These are phyloP conservation scores for Pristionchus arcanus DNA, from an alignment of 2,888 invertebrate species.

Conservation along the genomic window DNA sequence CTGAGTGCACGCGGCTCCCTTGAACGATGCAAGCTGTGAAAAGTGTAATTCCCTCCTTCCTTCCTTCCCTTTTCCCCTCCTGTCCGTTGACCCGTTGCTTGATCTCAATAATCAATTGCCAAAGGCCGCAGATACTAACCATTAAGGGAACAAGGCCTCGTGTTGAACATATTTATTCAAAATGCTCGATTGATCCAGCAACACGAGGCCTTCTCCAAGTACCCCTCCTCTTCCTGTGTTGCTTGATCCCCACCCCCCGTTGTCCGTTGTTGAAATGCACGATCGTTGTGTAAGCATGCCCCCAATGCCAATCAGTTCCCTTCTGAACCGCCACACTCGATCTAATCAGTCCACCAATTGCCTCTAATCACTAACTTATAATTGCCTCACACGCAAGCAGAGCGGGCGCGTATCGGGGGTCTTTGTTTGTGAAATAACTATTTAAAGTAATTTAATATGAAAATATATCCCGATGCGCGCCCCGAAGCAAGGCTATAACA, in stretches of 20 bases:
- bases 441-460: background rate
- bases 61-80: background rate
- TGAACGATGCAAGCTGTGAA: slow-evolving; percentile 49
- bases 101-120: background rate
- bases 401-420: background rate
- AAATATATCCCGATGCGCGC: background rate
- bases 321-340: background rate
- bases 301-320: too few relatives aligned
- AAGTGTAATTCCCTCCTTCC: slow-evolving; percentile 23
- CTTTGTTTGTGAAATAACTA: background rate
- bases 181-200: background rate
- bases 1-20: slow-evolving; percentile 43
- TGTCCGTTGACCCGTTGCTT: background rate
- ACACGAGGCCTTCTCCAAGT: background rate
- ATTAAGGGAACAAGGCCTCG: background rate
- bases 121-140: background rate
- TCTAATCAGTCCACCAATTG: background rate
- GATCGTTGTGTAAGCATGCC: background rate
- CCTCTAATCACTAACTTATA: background rate
- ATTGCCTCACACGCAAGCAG: background rate
- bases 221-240: background rate
- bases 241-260: background rate
- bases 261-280: background rate
- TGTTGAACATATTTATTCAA: background rate
- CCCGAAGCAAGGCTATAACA: background rate